Evolutionary conservation across 2,888 invertebrate species (phyloP).

Genomic region (Limnephilus marmoratus): DNA sequence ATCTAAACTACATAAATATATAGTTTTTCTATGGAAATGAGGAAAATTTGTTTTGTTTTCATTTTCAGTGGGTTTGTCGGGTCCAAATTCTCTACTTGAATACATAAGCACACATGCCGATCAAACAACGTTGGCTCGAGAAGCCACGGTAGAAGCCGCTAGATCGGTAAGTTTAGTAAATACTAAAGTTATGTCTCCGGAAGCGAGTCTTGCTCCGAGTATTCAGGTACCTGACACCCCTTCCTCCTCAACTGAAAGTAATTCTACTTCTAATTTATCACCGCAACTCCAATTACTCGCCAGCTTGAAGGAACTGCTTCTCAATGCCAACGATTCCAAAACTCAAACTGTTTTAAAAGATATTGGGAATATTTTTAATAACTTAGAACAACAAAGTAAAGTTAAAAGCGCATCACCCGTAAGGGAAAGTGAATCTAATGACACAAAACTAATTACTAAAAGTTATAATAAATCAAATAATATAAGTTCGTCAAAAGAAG

Average conservation of each 20-base stretch:
- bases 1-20: neutral
- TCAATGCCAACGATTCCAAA: slow-evolving; percentile 54
- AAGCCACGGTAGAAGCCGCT: slow-evolving; percentile 63
- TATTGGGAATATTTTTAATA: slow-evolving; percentile 72
- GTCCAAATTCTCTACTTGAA: slow-evolving; percentile 58
- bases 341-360: slow-evolving; percentile 67
- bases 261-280: slow-evolving; percentile 12
- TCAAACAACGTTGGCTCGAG: slow-evolving; percentile 63
- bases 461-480: neutral
- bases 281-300: slow-evolving; percentile 53
- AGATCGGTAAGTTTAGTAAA: slow-evolving; percentile 64
- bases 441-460: neutral
- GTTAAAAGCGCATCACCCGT: slow-evolving; percentile 66
- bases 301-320: slow-evolving; percentile 59
- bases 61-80: slow-evolving; percentile 63
- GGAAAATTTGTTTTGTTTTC: slow-evolving; percentile 7
- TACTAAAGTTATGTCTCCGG: slow-evolving; percentile 49
- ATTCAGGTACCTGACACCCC: slow-evolving; percentile 56
- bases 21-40: neutral
- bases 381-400: slow-evolving; percentile 72
- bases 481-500: neutral
- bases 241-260: slow-evolving; percentile 56
- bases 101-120: slow-evolving; percentile 64
- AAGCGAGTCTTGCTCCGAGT: slow-evolving; percentile 37
- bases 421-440: slow-evolving; percentile 70